These are phyloP conservation scores for Oophaga pumilio DNA, from an alignment of 2,113 vertebrate species.

Conservation along the genomic window DNA sequence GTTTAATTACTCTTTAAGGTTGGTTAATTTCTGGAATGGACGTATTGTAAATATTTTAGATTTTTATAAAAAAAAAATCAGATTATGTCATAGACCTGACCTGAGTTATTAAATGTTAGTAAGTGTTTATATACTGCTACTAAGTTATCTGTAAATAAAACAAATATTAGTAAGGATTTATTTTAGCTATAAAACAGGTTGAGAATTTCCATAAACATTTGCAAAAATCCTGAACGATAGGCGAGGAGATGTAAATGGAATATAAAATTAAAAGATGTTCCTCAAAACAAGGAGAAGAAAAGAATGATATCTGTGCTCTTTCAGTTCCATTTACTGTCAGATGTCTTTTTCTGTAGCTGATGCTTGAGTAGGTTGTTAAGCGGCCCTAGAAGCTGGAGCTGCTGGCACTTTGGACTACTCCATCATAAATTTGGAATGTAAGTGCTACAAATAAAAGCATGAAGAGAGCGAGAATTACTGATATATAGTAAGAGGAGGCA, in stretches of 20 bases:
- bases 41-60: too few species aligned
- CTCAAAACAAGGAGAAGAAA: conserved; percentile 25
- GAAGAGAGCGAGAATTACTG: conserved; percentile 52
- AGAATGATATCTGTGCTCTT: conserved; percentile 59
- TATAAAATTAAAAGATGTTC: conserved; percentile 35
- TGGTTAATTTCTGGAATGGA: too few species aligned
- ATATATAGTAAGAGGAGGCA: conserved; percentile 6
- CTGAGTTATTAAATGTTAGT: not conserved
- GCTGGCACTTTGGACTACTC: conserved; percentile 58
- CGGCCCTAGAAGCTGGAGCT: conserved; percentile 50
- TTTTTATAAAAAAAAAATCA: too few species aligned
- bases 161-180: not conserved
- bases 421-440: conserved; percentile 56
- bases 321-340: conserved; percentile 60
- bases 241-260: not conserved
- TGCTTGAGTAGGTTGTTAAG: conserved; percentile 56
- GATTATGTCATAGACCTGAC: not conserved
- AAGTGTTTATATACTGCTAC: not conserved
- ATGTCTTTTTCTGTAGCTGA: conserved; percentile 45
- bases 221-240: not conserved
- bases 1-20: too few species aligned
- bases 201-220: not conserved
- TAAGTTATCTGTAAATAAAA: not conserved
- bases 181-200: not conserved
- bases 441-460: conserved; percentile 56